Evolutionary conservation across 37 sponge, comb jelly and placozoan species (phyloP), one percentile per base, ranked within the genome.

Genomic region (Chondrilla cf. caribensis): DNA sequence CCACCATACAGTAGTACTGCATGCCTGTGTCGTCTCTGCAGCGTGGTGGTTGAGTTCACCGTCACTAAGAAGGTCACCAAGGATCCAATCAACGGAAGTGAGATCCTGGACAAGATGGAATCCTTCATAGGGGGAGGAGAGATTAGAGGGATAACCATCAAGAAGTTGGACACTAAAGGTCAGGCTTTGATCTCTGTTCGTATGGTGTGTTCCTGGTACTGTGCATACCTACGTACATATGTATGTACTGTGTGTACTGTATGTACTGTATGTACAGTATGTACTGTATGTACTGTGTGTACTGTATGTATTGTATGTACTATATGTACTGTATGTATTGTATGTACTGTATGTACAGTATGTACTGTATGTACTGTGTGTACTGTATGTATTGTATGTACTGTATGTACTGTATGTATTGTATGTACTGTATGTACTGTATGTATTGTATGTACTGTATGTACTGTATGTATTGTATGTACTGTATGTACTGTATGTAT

Each of bases 91-190:
- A 73, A 73, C 24, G 76, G 76, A 17, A 73, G 40, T 7, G n/a
- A 39, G 29, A 37, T 73, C 21, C 76, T 73, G 43, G 76, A 73
- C n/a, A 73, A 73, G 44, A 3, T 73, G 44, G 24, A 42, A 21
- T n/a, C 8, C 14, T 73, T 41, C 36, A 40, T 43, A 38, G 76
- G 76, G 36, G 76, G 76, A 1, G 76, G 76, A 4, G 44, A 3
- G 2, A n/a, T 73, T 22, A 73, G 76, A 25, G 76, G 43, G 19
- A 22, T 73, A n/a, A 36, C 76, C 76, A 36, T 73, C 36, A 73
- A 36, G 43, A 73, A 42, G 24, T 18, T 73, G 8, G 76, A 73
- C 42, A 73, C 76, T 7, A 73, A 73, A 73, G 76, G 76, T 73
- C 11, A 47, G 11, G 9, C 11, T 47, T 47, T 47, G 51, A n/a